Evolutionary conservation across 1,140 invertebrate genomes (phyloP), one percentile per base, ranked within the genome.

Genomic region (Phymastichus coffea): DNA sequence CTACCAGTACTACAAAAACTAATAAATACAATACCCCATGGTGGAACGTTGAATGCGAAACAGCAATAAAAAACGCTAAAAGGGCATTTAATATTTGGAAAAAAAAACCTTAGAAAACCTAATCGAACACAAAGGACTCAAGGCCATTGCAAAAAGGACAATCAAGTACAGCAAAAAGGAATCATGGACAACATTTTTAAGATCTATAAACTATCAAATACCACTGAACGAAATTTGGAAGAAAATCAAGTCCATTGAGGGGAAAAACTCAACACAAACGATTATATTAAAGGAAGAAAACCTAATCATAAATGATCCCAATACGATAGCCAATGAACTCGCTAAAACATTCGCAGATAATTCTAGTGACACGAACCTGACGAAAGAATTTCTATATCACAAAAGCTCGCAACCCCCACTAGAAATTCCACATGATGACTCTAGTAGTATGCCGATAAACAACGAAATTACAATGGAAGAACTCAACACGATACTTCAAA

Each of bases 41-140:
- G 73, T 74, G 69, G 70, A 73, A 71, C 46, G 48, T 69, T 14
- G 61, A 72, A 10, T 75, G 71, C 52, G 48, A 63, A 63, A 55
- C 38, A 33, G 65, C 66, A 30, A 30, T 67, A 2, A 70, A 66
- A 61, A 52, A 66, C 41, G 51, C 58, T 6, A 75, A 71, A 66
- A 65, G 67, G 43, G 65, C 72, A 8, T 56, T 71, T 22, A 68
- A 67, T 47, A 49, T 54, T 20, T 71, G 61, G 43, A 71, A 66
- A 57, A 57, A 57, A 51, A 65, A 74, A 70, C 49, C 54, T 49
- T 55, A 15, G 64, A 60, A 38, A 62, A 54, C 38, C 35, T 60
- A 63, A 66, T 64, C 26, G 63, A 70, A 40, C 67, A 37, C 9
- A 72, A 66, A 68, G 67, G 57, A 61, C 43, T 40, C 48, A 60